Percentiles rank a stretch among this genome's conserved stretches.
Conservation (phyloP, 2,113 vertebrate species). For the Corythornis cristatus region DNA sequence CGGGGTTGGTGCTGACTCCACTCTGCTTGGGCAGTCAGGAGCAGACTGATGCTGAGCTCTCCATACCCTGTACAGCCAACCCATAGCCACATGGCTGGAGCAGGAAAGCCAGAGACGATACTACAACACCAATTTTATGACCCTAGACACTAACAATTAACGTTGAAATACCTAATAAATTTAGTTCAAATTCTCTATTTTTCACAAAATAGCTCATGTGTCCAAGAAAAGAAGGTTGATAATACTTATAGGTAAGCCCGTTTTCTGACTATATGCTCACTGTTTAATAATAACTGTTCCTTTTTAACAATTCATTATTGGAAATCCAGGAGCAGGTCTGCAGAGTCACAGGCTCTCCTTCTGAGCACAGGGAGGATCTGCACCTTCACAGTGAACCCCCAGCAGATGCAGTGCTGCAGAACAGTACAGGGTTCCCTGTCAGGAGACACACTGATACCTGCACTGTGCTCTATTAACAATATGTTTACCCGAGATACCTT, state of each 20-base stretch:
- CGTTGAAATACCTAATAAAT: background rate
- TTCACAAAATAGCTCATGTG: background rate
- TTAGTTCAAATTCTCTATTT: background rate
- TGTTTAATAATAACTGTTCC: too few relatives aligned
- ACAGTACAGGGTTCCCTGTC: background rate
- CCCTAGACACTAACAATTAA: background rate
- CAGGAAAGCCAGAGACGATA: background rate
- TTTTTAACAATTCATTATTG: too few relatives aligned
- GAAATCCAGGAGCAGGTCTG: background rate
- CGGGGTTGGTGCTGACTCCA: background rate
- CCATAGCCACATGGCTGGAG: background rate
- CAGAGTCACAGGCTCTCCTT: background rate
- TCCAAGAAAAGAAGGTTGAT: background rate
- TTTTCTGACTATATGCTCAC: background rate
- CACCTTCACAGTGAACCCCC: background rate
- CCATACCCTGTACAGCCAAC: background rate
- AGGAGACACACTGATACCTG: background rate
- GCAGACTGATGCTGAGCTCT: background rate
- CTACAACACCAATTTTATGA: background rate
- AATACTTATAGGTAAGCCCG: background rate
- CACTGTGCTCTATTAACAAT: background rate
- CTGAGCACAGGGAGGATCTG: background rate
- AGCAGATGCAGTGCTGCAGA: background rate
- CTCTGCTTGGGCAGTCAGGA: background rate
- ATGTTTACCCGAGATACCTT: background rate